These are phyloP conservation scores for Cynocephalus volans DNA, from an alignment of 2,113 vertebrate genomes.

Conservation along the genomic window DNA sequence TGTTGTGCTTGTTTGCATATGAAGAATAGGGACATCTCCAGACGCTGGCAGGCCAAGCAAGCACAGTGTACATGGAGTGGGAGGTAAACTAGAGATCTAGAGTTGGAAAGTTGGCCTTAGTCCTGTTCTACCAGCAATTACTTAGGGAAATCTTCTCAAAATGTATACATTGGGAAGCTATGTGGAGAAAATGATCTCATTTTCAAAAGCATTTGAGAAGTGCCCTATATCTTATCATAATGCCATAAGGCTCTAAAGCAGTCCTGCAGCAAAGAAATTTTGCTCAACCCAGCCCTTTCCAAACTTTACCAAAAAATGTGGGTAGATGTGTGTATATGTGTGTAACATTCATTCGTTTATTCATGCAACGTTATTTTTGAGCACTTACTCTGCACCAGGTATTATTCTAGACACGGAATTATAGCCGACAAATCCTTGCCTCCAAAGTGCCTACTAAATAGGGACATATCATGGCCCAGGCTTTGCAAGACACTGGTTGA, in stretches of 20 bases:
- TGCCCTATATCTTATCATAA: not conserved
- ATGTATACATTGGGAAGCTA: not conserved
- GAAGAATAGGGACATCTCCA: not conserved
- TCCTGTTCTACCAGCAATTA: not conserved
- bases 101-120: not conserved
- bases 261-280: not conserved
- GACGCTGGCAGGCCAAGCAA: not conserved
- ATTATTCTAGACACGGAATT: not conserved
- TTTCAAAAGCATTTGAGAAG: not conserved
- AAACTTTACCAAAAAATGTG: not conserved
- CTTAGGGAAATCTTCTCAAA: not conserved
- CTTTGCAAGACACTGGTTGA: not conserved
- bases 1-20: no score
- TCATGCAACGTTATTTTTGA: not conserved
- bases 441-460: not conserved
- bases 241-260: not conserved
- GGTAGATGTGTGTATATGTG: not conserved
- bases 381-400: not conserved
- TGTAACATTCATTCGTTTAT: not conserved
- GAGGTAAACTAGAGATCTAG: not conserved
- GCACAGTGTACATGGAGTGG: no score
- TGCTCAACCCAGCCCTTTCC: not conserved
- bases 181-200: not conserved
- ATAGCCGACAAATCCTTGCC: no score
- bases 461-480: no score